A percentile compares a stretch with the other conserved stretches of the same genome.
Evolutionary conservation across 92 coral and sea anemone species (phyloP).

Genomic region (Palythoa grandiflora): DNA sequence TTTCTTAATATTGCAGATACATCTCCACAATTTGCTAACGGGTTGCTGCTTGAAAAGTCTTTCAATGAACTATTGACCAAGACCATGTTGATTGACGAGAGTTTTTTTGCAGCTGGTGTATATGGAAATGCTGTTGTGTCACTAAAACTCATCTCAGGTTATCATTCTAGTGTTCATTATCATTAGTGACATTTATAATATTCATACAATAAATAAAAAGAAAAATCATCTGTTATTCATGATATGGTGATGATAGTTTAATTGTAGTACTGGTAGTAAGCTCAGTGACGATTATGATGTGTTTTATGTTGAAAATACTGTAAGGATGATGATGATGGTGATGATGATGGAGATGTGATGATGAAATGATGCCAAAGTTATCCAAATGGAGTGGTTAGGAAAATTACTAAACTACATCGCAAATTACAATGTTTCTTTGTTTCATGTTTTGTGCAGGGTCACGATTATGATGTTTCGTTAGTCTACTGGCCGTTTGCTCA

Average conservation of each 20-base stretch:
- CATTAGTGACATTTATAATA: conserved; percentile 7
- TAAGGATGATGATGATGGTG: too few species aligned
- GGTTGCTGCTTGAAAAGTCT: not conserved
- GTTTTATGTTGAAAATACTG: too few species aligned
- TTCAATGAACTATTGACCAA: not conserved
- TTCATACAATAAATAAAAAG: conserved; percentile 4
- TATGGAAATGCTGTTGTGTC: conserved; percentile 29
- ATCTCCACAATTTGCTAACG: conserved; percentile 31
- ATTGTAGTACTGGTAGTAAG: too few species aligned
- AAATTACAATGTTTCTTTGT: too few species aligned
- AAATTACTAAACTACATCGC: too few species aligned
- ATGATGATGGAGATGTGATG: too few species aligned
- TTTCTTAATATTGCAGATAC: not conserved
- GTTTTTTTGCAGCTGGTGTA: conserved; percentile 15
- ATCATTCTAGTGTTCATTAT: not conserved
- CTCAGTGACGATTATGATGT: too few species aligned
- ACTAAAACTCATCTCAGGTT: conserved; percentile 21
- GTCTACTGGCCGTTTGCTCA: too few species aligned
- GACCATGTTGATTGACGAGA: not conserved
- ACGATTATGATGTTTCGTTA: too few species aligned
- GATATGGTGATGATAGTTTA: conserved; percentile 20
- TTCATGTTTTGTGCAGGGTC: too few species aligned
- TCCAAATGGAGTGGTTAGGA: too few species aligned
- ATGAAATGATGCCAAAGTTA: too few species aligned
- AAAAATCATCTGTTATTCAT: not conserved